Evolutionary conservation across 2,888 invertebrate genomes (phyloP).

Genomic region (Diploptera punctata): DNA sequence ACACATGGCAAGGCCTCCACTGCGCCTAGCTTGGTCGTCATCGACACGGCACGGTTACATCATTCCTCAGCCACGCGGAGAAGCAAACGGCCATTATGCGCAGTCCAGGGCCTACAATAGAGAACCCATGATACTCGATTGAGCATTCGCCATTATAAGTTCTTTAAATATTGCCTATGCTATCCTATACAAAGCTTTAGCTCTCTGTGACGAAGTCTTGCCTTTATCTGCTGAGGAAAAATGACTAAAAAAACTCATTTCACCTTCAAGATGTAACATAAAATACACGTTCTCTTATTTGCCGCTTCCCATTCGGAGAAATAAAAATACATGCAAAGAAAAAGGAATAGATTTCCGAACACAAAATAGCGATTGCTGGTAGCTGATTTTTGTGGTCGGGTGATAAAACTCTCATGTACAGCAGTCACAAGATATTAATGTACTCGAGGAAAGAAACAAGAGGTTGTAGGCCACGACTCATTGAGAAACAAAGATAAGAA

Average conservation of each 20-base stretch:
- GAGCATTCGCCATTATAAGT: slow-evolving; percentile 33
- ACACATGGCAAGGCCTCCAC: slow-evolving; percentile 34
- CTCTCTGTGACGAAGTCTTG: slow-evolving; percentile 32
- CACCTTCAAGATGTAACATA: slow-evolving; percentile 37
- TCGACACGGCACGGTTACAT: slow-evolving; percentile 35
- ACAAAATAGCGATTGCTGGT: slow-evolving; percentile 25
- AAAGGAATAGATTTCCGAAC: background rate
- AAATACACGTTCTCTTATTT: slow-evolving; percentile 35
- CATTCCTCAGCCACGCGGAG: slow-evolving; percentile 36
- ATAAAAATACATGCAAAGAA: slow-evolving; percentile 19
- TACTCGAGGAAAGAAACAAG: background rate
- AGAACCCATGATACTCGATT: slow-evolving; percentile 30
- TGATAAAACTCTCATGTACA: slow-evolving; percentile 16
- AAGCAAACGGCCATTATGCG: slow-evolving; percentile 35
- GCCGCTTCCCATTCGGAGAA: slow-evolving; percentile 33
- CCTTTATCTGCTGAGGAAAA: slow-evolving; percentile 32
- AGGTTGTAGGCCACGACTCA: slow-evolving; percentile 3
- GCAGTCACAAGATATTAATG: slow-evolving; percentile 15
- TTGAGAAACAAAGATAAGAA: background rate
- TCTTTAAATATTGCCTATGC: too few species aligned
- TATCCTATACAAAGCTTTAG: background rate
- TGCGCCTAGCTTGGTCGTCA: slow-evolving; percentile 28
- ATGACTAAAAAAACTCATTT: slow-evolving; percentile 35
- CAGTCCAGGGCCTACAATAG: slow-evolving; percentile 33
- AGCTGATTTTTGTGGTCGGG: slow-evolving; percentile 22